Evolutionary conservation across 2,797 vertebrate species (phyloP).

Genomic region (Myripristis murdjan): DNA sequence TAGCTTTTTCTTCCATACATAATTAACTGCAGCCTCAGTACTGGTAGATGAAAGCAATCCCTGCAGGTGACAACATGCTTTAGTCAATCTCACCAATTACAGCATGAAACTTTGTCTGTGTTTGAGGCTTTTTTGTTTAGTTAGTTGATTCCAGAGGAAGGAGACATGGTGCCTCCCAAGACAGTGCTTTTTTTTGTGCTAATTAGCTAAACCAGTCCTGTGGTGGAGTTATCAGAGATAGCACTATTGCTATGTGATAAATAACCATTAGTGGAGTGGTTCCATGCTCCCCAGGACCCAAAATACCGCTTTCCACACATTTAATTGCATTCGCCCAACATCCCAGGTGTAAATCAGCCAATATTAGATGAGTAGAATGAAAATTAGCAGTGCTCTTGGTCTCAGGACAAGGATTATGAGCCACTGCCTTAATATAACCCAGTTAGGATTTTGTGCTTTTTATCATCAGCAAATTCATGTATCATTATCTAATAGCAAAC

Average conservation of each 20-base stretch:
- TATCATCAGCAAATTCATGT: background rate
- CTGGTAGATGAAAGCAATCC: slow-evolving; percentile 29
- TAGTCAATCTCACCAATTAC: slow-evolving; percentile 16
- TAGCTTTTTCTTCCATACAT: slow-evolving; percentile 11
- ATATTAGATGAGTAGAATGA: background rate
- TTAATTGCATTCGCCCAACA: background rate
- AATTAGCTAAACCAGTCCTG: slow-evolving; percentile 22
- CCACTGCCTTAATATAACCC: too few relatives aligned
- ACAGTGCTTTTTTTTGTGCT: slow-evolving; percentile 12
- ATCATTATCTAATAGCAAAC: too few relatives aligned
- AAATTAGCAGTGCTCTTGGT: background rate
- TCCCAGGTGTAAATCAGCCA: background rate
- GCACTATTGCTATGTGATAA: background rate
- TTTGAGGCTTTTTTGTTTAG: slow-evolving; percentile 7
- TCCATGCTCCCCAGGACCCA: background rate
- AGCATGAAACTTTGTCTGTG: background rate
- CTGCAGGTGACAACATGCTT: slow-evolving; percentile 21
- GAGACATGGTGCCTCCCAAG: background rate
- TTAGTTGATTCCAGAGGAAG: slow-evolving; percentile 13
- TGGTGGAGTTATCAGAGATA: slow-evolving; percentile 2
- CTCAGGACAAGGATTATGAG: too few relatives aligned
- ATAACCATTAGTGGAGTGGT: background rate
- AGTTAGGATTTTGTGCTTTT: background rate
- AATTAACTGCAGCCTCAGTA: slow-evolving; percentile 47
- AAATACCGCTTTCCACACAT: background rate